Base-by-base conservation (phyloP, 2,113 vertebrate genomes). In the Oncorhynchus keta region DNA sequence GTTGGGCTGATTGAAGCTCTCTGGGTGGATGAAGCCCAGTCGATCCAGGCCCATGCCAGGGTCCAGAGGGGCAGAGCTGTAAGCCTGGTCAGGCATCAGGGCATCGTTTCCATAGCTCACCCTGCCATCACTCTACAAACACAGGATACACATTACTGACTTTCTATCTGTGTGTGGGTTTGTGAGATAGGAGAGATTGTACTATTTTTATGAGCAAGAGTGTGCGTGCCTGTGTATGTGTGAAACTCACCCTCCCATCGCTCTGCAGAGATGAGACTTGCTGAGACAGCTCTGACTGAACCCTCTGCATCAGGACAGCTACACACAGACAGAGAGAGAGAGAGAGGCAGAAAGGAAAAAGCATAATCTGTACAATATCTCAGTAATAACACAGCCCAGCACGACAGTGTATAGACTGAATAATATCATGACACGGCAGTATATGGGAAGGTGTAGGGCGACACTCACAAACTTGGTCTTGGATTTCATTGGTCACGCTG, bases 101-200 rank as follows among this genome's bases (percentile, higher is more conserved):
- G 97, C 97, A 20, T 99, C 97, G 0, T 99, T 97, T 76, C 97
- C 97, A 1, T 99, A 99, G 74, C 97, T 99, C 88, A 98, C 95
- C 70, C 97, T 94, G 72, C 95, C 95, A 4, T 99, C 97, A 0
- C 94, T 95, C 92, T 98, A 94, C 26, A 57, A 68, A 84, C 39
- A 74, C 65, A 81, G n/a, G 1, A 49, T 28, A 45, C 14, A 73
- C 61, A 22, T 16, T 61, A 51, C 16, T 80, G 64, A 24, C 55
- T 69, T 65, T 75, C 57, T 22, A n/a, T 73, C 64, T 5, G 2
- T 3, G n/a, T 65, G 5, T 0, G 1, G 4, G 14, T 48, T 39
- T 45, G n/a, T 74, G 20, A 49, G 39, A 45, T 45, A 45, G 39
- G 39, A 45, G 9, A 45, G 39, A 45, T 45, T 11, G 39, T 11